Base-by-base conservation (phyloP, 2,797 vertebrate species). In the Clarias pachynema region DNA sequence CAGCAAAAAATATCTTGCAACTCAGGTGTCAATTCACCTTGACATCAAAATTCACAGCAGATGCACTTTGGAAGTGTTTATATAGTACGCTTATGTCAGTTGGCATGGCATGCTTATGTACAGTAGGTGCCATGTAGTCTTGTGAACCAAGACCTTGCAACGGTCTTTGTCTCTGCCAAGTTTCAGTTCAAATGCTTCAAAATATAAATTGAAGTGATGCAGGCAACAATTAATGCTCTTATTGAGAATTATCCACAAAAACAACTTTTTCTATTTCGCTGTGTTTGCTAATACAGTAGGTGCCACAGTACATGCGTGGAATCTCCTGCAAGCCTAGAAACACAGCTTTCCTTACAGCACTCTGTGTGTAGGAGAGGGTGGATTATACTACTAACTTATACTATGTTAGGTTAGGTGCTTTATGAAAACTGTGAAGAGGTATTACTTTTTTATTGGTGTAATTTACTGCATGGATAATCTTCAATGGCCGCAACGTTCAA, bases 391-490 rank as follows among this genome's bases (percentile, higher is more conserved):
- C 44, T 49, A 49, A 49, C 44, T 0, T 49, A 14, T 3, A 49
- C 44, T 29, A 9, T 57, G 16, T 22, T 60, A 60, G 60, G 31
- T n/a, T 24, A 59, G 18, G 18, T 59, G 8, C 18, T 14, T 74
- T 74, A 1, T 65, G 29, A 79, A 22, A 62, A 24, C 60, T 37
- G 26, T 49, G 22, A 53, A 20, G 8, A 63, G 26, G 81, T 72
- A 49, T 49, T 80, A 20, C 18, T 22, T 31, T 62, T 56, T 57
- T 57, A 65, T 74, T 66, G 31, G 15, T 75, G 59, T 72, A 12
- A 29, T 66, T 85, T 82, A 77, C 29, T n/a, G 34, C 49, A 22
- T 24, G 18, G 68, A 81, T 57, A 37, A 53, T 37, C 44, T 18
- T 65, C 29, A n/a, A 15, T 22, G 22, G 6, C 15, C 10, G n/a